Evolutionary conservation across 64 coral and sea anemone species (phyloP).

Genomic region (Porites lutea): DNA sequence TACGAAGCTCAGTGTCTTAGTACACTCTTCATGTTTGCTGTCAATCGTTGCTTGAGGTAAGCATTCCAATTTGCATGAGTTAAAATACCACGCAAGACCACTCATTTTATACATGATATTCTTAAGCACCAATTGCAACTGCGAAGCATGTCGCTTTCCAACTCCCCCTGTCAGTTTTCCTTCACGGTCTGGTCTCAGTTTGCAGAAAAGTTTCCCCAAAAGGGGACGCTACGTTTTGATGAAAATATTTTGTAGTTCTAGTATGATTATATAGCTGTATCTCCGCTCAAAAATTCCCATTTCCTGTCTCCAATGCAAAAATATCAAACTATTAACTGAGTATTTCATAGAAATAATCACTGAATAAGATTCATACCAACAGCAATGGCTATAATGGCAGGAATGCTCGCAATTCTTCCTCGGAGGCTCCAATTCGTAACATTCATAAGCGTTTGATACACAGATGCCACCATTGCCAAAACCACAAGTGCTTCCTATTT

Average conservation of each 20-base stretch:
- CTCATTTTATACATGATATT: constrained; percentile 3
- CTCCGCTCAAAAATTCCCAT: too few species aligned
- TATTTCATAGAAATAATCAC: background rate
- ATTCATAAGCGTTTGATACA: background rate
- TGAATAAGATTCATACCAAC: background rate
- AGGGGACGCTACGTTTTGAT: background rate
- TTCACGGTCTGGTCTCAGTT: background rate
- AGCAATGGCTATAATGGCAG: background rate
- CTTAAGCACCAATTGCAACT: constrained; percentile 1
- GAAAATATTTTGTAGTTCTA: too few species aligned
- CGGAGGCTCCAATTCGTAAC: background rate
- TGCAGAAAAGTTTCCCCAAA: background rate
- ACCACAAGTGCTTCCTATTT: background rate
- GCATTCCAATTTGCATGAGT: too few species aligned
- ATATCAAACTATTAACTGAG: background rate
- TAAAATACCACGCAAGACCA: background rate
- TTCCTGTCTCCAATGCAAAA: background rate
- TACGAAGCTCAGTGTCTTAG: background rate
- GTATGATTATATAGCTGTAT: too few species aligned
- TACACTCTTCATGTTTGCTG: background rate
- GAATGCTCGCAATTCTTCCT: background rate
- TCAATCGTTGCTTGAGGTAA: background rate
- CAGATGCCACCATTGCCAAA: background rate
- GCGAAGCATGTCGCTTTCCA: background rate
- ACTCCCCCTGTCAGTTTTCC: background rate